phyloP scores from a whole-genome alignment of 2,888 invertebrate genomes.

The Drosophila lacicola region DNA sequence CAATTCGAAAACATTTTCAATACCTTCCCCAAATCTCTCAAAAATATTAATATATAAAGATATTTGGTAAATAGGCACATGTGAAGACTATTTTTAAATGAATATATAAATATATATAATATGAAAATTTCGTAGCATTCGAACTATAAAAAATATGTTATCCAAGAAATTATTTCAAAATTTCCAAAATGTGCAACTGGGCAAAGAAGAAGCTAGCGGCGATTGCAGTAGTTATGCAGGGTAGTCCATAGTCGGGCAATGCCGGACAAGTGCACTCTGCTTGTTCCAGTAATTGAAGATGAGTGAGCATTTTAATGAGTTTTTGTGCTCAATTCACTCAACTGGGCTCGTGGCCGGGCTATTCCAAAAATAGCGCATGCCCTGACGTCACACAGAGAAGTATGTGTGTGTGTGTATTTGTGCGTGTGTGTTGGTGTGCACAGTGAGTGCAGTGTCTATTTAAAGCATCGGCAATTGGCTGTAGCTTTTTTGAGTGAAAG shows the following conservation, averaged over 20 bases:
- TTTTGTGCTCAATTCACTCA: slow-evolving; percentile 14
- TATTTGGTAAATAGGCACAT: no score
- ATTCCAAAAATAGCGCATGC: slow-evolving; percentile 52
- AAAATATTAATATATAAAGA: no score
- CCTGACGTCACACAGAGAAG: slow-evolving; percentile 41
- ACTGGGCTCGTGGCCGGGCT: not conserved
- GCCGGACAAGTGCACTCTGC: not conserved
- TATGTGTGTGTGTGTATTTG: not conserved
- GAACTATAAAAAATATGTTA: no score
- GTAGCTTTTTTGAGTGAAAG: slow-evolving; percentile 66
- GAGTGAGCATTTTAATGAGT: slow-evolving; percentile 22
- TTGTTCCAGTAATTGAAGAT: slow-evolving; percentile 13
- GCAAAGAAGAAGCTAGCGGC: no score
- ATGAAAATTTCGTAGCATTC: no score
- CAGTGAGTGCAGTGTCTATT: slow-evolving; percentile 47
- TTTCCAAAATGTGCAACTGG: no score
- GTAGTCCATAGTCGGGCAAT: not conserved
- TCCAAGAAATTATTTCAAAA: no score
- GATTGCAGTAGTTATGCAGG: not conserved
- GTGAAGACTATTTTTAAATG: no score
- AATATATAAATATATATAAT: no score
- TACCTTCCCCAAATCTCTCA: no score
- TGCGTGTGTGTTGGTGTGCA: not conserved
- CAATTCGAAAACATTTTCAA: no score
- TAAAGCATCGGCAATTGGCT: slow-evolving; percentile 31